A percentile compares a stretch with the other conserved stretches of the same genome.
These are phyloP conservation scores for Lepilemur ruficaudatus DNA, from an alignment of 2,797 vertebrate genomes.

Conservation along the genomic window DNA sequence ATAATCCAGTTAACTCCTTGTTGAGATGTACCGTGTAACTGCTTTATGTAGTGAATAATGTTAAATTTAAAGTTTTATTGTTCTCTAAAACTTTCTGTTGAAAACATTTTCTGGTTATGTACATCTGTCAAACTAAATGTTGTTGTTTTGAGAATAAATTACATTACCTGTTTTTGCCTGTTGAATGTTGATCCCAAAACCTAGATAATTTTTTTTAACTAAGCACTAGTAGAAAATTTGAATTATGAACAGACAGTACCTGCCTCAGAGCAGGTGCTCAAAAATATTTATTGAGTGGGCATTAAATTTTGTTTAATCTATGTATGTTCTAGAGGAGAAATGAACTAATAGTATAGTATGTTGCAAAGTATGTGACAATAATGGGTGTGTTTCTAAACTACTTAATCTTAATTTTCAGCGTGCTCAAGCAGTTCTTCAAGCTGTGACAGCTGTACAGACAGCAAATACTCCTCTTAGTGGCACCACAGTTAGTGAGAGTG, in stretches of 20 bases:
- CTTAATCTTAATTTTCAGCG: constrained; percentile 84
- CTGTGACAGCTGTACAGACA: constrained; percentile 93
- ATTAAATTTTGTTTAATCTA: not conserved
- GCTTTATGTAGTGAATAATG: not conserved
- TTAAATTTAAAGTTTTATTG: not conserved
- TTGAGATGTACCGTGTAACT: not conserved
- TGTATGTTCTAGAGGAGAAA: not conserved
- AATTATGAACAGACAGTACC: not conserved
- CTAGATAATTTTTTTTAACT: not conserved
- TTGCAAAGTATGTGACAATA: constrained; percentile 16
- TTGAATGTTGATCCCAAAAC: not conserved
- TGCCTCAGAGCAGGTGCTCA: not conserved
- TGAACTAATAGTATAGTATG: not conserved
- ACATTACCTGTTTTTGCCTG: not conserved
- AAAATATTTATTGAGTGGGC: not conserved
- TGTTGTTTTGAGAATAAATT: not conserved
- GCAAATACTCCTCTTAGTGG: constrained; percentile 92
- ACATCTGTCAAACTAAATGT: not conserved
- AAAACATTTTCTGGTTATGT: not conserved
- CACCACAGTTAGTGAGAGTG: constrained; percentile 91
- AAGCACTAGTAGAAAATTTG: not conserved
- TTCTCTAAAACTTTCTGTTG: not conserved
- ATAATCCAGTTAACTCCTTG: not conserved
- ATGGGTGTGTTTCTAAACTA: not conserved
- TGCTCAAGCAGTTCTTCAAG: constrained; percentile 94